These are phyloP conservation scores for Cyclopterus lumpus DNA, from an alignment of 2,797 vertebrate genomes.

Conservation along the genomic window DNA sequence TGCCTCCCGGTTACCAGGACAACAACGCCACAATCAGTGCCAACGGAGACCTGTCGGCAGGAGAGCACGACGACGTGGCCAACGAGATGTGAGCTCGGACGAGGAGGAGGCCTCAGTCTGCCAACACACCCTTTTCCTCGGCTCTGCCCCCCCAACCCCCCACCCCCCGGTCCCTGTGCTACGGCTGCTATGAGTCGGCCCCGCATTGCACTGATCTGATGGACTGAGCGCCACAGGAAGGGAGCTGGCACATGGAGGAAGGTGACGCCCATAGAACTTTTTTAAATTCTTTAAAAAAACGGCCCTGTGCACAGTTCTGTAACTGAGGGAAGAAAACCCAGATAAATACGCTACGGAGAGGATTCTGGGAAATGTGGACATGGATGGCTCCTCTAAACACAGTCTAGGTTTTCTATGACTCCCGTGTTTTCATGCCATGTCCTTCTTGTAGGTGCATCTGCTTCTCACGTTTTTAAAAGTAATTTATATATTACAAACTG, in stretches of 20 bases:
- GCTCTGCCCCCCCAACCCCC: neutral
- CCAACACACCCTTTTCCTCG: conserved; percentile 34
- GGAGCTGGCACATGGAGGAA: conserved; percentile 48
- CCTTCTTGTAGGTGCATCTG: conserved; percentile 82
- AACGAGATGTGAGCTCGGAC: conserved; percentile 91
- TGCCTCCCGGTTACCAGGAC: conserved; percentile 95
- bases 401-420: conserved; percentile 63
- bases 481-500: conserved; percentile 92
- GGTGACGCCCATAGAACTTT: conserved; percentile 66
- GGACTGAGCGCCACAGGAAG: conserved; percentile 77
- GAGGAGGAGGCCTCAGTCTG: conserved; percentile 44
- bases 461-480: conserved; percentile 93
- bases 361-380: conserved; percentile 58
- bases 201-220: conserved; percentile 77
- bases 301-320: conserved; percentile 80
- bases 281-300: conserved; percentile 38
- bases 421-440: conserved; percentile 71
- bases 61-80: conserved; percentile 92
- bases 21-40: conserved; percentile 92
- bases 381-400: conserved; percentile 63
- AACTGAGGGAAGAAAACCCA: conserved; percentile 13
- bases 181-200: conserved; percentile 50
- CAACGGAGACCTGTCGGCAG: conserved; percentile 93
- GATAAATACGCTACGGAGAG: conserved; percentile 40
- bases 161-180: conserved; percentile 14